phyloP scores from a whole-genome alignment of 2,888 invertebrate genomes.

The Ophonus ardosiacus region DNA sequence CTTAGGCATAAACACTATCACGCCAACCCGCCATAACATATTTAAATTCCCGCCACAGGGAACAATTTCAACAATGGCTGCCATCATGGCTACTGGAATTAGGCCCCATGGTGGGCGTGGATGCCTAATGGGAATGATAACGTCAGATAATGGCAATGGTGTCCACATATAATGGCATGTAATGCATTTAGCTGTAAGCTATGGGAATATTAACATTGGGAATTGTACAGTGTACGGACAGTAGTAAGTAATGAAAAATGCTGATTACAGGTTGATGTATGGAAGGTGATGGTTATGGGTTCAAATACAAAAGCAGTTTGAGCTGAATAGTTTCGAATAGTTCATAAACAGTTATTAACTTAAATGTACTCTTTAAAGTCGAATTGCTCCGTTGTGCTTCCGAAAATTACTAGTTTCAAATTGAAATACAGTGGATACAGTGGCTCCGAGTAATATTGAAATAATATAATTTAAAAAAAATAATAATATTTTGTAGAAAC shows the following conservation, averaged over 20 bases:
- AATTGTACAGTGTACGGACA: constrained; percentile 8
- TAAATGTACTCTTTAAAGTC: background rate
- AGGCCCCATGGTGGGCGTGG: constrained; percentile 20
- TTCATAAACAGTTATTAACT: background rate
- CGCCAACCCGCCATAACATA: constrained; percentile 29
- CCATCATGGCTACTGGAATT: constrained; percentile 44
- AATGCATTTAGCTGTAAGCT: constrained; percentile 12
- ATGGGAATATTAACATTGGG: constrained; percentile 5
- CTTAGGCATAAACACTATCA: constrained; percentile 28
- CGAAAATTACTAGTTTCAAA: background rate
- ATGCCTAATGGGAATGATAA: constrained; percentile 8
- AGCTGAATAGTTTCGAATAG: background rate
- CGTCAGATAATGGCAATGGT: background rate
- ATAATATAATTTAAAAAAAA: too few relatives aligned
- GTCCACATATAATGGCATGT: background rate
- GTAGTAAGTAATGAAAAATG: constrained; percentile 43
- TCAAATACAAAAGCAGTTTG: background rate
- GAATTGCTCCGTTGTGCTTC: background rate
- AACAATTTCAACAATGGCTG: constrained; percentile 25
- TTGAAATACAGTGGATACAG: background rate
- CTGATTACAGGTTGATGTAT: constrained; percentile 18
- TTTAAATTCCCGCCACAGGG: background rate
- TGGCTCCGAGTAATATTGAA: too few relatives aligned
- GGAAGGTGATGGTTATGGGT: background rate
- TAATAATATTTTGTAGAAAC: too few relatives aligned